Percentiles rank a stretch among this genome's conserved stretches.
These are phyloP conservation scores for Zeus faber DNA, from an alignment of 2,113 vertebrate species.

Conservation along the genomic window DNA sequence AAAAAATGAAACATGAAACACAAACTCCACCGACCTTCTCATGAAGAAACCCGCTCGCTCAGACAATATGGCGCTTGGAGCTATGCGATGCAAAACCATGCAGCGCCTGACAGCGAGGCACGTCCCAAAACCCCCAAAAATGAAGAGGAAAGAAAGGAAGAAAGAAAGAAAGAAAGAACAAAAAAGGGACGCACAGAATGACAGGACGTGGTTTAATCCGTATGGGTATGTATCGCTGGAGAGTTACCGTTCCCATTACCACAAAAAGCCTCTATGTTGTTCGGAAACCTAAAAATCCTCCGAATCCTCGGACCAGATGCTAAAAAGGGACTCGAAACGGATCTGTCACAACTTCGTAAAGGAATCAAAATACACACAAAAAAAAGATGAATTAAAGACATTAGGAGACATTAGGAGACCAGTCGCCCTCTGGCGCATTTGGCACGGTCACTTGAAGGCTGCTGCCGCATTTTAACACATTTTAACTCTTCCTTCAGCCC, in stretches of 20 bases:
- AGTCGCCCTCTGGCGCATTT: conserved; percentile 56
- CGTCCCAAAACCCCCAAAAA: too few species aligned
- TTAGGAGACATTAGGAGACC: too few species aligned
- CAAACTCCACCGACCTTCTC: conserved; percentile 4
- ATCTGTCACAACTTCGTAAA: conserved; percentile 67
- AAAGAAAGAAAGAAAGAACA: conserved; percentile 31
- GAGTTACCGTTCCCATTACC: conserved; percentile 12
- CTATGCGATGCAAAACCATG: too few species aligned
- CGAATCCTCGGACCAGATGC: conserved; percentile 46
- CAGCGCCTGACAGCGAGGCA: too few species aligned
- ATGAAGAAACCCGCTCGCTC: too few species aligned
- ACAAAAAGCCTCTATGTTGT: conserved; percentile 16
- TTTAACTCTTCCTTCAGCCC: conserved; percentile 27
- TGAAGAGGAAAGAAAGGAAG: not conserved
- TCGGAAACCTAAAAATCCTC: too few species aligned
- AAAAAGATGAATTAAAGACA: conserved; percentile 23
- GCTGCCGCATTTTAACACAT: conserved; percentile 60
- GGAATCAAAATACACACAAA: conserved; percentile 20
- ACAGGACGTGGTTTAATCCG: conserved; percentile 5
- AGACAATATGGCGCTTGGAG: too few species aligned
- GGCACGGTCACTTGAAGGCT: conserved; percentile 72
- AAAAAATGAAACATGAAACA: conserved; percentile 24
- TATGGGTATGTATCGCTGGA: conserved; percentile 10
- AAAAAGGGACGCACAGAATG: conserved; percentile 34
- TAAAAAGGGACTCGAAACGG: conserved; percentile 47